Conservation (phyloP, 2,888 invertebrate species). For the Polydrusus pterygomalis region DNA sequence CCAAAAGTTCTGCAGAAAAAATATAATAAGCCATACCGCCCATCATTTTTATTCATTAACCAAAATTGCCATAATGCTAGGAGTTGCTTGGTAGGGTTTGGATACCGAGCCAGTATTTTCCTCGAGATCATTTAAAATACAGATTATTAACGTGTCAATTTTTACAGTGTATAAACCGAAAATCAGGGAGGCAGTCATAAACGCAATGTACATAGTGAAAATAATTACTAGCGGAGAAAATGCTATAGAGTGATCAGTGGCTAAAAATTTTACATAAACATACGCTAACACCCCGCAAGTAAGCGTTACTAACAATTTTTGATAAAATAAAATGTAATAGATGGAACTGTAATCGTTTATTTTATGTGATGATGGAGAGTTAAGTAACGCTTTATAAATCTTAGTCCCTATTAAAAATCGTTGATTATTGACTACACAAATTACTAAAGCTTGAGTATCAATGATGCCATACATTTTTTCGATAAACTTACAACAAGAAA, state of each 20-base stretch:
- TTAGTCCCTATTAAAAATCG: neutral
- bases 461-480: neutral
- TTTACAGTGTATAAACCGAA: constrained; percentile 12
- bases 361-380: neutral
- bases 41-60: neutral
- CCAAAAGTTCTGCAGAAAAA: too few relatives aligned
- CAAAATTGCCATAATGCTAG: neutral
- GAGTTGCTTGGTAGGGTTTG: neutral
- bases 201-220: constrained; percentile 8
- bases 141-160: constrained; percentile 12
- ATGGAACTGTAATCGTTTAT: neutral
- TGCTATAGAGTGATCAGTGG: neutral
- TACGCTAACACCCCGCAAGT: neutral
- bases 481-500: neutral
- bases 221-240: neutral
- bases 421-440: neutral
- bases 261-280: neutral
- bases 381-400: neutral
- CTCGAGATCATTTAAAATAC: neutral
- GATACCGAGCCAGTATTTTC: neutral
- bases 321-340: constrained; percentile 9
- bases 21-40: too few relatives aligned
- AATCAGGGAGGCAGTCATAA: neutral
- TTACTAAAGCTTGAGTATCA: constrained; percentile 6
- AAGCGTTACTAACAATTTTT: constrained; percentile 6